Evolutionary conservation across 2,113 vertebrate species (phyloP).

Genomic region (Genyomyrus donnyi): DNA sequence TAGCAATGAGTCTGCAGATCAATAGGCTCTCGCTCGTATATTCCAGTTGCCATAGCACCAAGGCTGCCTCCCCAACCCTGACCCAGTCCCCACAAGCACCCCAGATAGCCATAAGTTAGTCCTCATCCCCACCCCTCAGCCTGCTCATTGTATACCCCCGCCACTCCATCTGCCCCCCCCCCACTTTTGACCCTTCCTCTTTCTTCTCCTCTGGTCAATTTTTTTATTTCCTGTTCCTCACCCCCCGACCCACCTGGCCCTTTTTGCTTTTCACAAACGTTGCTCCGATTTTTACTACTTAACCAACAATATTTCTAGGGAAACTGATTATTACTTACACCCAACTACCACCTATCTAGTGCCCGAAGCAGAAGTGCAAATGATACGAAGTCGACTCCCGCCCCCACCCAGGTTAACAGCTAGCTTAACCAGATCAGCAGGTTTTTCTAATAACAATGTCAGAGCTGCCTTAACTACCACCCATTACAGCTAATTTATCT

Average conservation of each 20-base stretch:
- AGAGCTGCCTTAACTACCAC: not conserved
- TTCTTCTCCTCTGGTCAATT: not conserved
- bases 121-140: not conserved
- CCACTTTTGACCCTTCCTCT: too few species aligned
- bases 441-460: not conserved
- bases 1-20: conserved; percentile 27
- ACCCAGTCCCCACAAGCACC: conserved; percentile 14
- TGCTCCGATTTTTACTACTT: conserved; percentile 5
- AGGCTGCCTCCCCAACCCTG: conserved; percentile 19
- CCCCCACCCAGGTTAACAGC: not conserved
- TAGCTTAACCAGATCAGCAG: not conserved
- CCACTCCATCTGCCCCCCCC: not conserved
- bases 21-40: conserved; percentile 20
- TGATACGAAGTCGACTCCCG: not conserved
- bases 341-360: not conserved
- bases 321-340: not conserved
- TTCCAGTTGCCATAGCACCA: conserved; percentile 22
- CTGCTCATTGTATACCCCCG: not conserved
- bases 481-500: not conserved
- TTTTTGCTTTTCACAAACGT: not conserved
- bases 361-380: not conserved
- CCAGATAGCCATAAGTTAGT: not conserved
- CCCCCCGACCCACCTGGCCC: not conserved
- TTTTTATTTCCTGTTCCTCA: not conserved
- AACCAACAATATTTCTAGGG: not conserved